Evolutionary conservation across 2,888 invertebrate species (phyloP).

Genomic region (Dimorphilus gyrociliatus): DNA sequence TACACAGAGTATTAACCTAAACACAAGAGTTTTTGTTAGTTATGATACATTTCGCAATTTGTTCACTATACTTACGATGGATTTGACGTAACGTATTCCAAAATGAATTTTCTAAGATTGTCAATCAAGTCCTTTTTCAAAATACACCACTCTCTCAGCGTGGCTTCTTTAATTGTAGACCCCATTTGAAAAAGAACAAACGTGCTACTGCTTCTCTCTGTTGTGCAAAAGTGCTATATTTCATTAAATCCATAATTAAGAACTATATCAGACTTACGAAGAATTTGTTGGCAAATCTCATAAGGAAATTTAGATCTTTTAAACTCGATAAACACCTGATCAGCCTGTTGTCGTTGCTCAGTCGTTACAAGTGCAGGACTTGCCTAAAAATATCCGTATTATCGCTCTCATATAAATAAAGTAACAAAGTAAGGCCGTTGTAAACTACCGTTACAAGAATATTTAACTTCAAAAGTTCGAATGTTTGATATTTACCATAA

Average conservation of each 20-base stretch:
- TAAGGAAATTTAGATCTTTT: constrained; percentile 65
- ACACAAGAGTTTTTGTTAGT: no score
- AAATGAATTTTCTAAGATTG: constrained; percentile 56
- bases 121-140: constrained; percentile 52
- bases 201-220: constrained; percentile 42
- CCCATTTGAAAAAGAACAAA: constrained; percentile 76
- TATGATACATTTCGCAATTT: background rate
- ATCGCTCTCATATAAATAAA: no score
- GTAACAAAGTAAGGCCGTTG: no score
- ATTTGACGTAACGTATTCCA: constrained; percentile 56
- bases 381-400: constrained; percentile 44
- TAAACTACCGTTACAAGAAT: no score
- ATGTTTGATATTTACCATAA: no score
- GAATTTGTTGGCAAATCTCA: constrained; percentile 57
- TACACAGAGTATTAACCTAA: constrained; percentile 51
- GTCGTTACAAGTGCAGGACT: constrained; percentile 57
- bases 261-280: constrained; percentile 40
- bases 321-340: constrained; percentile 61
- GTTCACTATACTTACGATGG: constrained; percentile 34
- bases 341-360: constrained; percentile 65
- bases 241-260: background rate
- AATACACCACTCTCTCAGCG: constrained; percentile 66
- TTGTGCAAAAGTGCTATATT: no score
- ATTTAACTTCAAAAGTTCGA: no score
- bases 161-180: constrained; percentile 58